Evolutionary conservation across 1,140 invertebrate species (phyloP).

Genomic region (Lycorma delicatula): DNA sequence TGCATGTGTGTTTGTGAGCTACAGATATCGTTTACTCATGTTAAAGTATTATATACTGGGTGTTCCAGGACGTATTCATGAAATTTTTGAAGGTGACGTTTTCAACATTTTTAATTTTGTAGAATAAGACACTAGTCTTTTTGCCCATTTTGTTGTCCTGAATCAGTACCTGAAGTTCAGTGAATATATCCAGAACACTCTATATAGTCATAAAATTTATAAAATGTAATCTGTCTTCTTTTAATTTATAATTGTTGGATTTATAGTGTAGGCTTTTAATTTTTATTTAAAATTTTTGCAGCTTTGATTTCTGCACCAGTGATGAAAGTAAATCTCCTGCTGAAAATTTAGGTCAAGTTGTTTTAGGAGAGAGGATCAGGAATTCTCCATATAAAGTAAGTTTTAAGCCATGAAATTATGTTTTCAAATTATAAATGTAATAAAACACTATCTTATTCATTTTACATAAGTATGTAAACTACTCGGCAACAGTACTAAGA

Average conservation of each 20-base stretch:
- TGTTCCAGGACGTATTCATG: no score
- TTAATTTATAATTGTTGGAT: neutral
- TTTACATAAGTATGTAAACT: no score
- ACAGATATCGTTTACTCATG: no score
- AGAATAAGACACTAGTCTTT: neutral
- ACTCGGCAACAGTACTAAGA: no score
- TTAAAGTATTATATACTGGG: no score
- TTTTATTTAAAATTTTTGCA: slow-evolving; percentile 21
- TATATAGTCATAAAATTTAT: neutral
- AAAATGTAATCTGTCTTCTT: neutral
- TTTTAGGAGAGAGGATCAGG: slow-evolving; percentile 95
- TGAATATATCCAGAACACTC: neutral
- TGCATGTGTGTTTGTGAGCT: no score
- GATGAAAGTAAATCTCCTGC: slow-evolving; percentile 70
- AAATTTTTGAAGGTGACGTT: no score
- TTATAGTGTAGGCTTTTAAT: neutral
- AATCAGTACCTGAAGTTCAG: no score
- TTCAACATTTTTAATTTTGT: neutral
- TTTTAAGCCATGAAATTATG: no score
- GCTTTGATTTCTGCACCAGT: slow-evolving; percentile 82
- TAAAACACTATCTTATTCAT: no score
- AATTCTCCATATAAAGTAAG: slow-evolving; percentile 77
- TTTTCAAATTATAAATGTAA: no score
- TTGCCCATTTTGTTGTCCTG: neutral
- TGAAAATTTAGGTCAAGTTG: slow-evolving; percentile 96